These are phyloP conservation scores for Cisticola juncidis DNA, from an alignment of 2,113 vertebrate species.

Conservation along the genomic window DNA sequence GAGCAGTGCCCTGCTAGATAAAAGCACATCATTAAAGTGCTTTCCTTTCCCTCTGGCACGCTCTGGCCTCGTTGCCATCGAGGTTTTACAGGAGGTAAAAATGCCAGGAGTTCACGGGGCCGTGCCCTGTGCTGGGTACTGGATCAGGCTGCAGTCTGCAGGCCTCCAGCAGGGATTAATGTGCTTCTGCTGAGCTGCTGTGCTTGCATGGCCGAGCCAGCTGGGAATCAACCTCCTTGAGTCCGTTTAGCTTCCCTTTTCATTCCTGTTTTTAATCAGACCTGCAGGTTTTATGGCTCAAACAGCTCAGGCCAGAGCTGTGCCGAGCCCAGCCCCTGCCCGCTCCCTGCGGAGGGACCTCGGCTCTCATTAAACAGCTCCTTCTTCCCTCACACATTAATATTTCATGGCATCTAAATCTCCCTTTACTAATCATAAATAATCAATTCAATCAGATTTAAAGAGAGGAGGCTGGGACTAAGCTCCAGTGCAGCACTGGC, in stretches of 20 bases:
- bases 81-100: neutral
- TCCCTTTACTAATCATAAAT: neutral
- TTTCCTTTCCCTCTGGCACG: neutral
- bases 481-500: neutral
- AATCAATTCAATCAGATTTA: neutral
- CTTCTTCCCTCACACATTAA: neutral
- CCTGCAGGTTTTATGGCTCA: neutral
- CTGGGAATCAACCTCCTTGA: neutral
- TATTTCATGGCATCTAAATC: neutral
- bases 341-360: accelerated
- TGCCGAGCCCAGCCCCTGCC: neutral
- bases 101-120: neutral
- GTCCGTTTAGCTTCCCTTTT: neutral
- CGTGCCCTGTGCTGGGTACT: accelerated
- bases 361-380: neutral
- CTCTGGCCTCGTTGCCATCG: neutral
- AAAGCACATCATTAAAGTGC: neutral
- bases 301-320: neutral
- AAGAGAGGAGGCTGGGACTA: neutral
- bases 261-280: neutral
- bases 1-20: neutral
- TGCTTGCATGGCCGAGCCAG: neutral
- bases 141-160: neutral
- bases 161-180: neutral
- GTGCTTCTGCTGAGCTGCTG: neutral